Percentiles rank a stretch among this genome's conserved stretches.
phyloP scores from a whole-genome alignment of 2,797 vertebrate species.

The Helostoma temminkii region DNA sequence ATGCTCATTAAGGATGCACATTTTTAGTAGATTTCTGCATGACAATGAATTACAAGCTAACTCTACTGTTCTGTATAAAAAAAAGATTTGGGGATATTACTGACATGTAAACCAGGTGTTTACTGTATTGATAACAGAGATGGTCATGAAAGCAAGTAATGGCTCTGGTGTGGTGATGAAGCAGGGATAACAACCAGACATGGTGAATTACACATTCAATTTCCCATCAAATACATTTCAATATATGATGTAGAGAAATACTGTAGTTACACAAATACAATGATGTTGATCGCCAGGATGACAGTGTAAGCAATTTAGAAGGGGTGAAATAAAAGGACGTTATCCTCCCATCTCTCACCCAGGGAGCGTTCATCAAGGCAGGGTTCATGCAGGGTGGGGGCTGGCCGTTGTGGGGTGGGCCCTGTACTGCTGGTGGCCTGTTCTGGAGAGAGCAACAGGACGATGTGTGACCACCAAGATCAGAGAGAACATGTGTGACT shows the following conservation, averaged over 20 bases:
- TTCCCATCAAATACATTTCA: not conserved
- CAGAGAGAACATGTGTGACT: slow-evolving; percentile 24
- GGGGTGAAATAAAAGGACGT: slow-evolving; percentile 2
- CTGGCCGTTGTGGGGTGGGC: slow-evolving; percentile 77
- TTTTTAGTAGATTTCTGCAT: no score
- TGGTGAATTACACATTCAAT: no score
- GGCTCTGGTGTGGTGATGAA: not conserved
- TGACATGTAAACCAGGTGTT: not conserved
- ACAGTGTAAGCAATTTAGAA: slow-evolving; percentile 7
- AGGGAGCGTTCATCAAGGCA: slow-evolving; percentile 85
- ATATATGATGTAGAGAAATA: not conserved
- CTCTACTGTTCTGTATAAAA: no score
- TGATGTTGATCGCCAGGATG: not conserved
- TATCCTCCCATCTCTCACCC: slow-evolving; percentile 79
- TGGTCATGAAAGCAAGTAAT: not conserved
- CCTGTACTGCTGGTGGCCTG: slow-evolving; percentile 84
- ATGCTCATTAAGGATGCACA: no score
- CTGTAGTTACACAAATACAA: not conserved
- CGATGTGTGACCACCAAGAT: slow-evolving; percentile 64
- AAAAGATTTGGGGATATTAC: no score
- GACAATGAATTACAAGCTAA: no score
- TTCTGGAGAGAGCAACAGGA: slow-evolving; percentile 83
- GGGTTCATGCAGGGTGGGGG: slow-evolving; percentile 82
- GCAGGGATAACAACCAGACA: no score
- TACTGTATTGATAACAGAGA: not conserved